These are phyloP conservation scores for Dicaeum eximium DNA, from an alignment of 2,113 vertebrate genomes.

Conservation along the genomic window DNA sequence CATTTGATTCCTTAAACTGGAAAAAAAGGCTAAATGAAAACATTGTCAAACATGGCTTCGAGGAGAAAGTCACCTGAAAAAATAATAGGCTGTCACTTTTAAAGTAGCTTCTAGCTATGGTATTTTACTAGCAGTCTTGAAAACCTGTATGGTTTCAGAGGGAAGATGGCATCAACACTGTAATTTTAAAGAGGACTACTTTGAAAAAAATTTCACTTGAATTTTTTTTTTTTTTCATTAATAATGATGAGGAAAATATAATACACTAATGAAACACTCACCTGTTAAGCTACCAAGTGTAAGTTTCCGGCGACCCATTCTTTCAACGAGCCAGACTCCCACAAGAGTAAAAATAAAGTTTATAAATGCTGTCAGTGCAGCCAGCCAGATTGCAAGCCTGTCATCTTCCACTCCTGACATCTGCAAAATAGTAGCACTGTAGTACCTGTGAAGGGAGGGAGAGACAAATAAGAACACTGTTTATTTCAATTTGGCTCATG, in stretches of 20 bases:
- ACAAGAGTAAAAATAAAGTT: constrained; percentile 95
- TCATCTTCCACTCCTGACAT: constrained; percentile 96
- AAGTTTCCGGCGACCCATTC: constrained; percentile 90
- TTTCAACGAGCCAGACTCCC: constrained; percentile 96
- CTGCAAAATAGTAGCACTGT: constrained; percentile 98
- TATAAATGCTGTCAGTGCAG: constrained; percentile 89
- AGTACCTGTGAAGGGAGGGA: constrained; percentile 81
- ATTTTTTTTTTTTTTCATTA: not conserved
- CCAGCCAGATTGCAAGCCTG: constrained; percentile 92
- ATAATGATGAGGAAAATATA: not conserved
- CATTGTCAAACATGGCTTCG: not conserved
- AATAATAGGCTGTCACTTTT: not conserved
- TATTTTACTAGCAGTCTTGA: not conserved
- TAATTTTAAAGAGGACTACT: not conserved
- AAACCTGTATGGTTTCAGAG: not conserved
- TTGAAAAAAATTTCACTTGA: not conserved
- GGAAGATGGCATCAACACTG: not conserved
- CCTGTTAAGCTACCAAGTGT: constrained; percentile 89
- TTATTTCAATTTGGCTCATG: not conserved
- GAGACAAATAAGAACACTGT: not conserved
- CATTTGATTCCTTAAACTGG: not conserved
- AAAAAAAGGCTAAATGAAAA: not conserved
- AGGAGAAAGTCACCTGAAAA: not conserved
- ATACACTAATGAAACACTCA: constrained; percentile 51
- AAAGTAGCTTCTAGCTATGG: not conserved